phyloP scores from a whole-genome alignment of 2,113 vertebrate species.

The Labrus mixtus region DNA sequence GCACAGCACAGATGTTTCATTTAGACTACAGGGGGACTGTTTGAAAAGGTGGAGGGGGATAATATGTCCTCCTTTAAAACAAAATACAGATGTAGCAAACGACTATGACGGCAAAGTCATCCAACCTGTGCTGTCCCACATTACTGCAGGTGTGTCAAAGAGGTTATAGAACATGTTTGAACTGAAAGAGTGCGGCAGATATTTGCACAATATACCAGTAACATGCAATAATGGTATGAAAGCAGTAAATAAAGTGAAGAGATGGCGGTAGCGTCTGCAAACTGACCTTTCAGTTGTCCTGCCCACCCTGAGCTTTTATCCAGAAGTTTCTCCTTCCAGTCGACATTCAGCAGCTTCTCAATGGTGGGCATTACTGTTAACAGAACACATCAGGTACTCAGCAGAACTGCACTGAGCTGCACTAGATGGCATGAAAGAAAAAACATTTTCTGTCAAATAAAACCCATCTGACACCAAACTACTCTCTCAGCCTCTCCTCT shows the following conservation, averaged over 20 bases:
- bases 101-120: not conserved
- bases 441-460: conserved; percentile 40
- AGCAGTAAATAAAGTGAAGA: conserved; percentile 3
- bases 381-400: conserved; percentile 66
- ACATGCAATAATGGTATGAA: not conserved
- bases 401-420: conserved; percentile 13
- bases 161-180: not conserved
- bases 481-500: conserved; percentile 54
- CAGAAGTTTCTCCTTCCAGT: conserved; percentile 94
- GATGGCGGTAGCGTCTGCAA: conserved; percentile 29
- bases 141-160: not conserved
- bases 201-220: not conserved
- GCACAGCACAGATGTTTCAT: too few species aligned
- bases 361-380: conserved; percentile 92
- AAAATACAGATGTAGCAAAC: not conserved
- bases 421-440: conserved; percentile 33
- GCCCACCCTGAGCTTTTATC: conserved; percentile 82
- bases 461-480: conserved; percentile 53
- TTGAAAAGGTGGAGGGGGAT: too few species aligned
- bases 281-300: conserved; percentile 92
- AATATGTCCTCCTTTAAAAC: too few species aligned
- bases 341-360: conserved; percentile 92
- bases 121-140: not conserved
- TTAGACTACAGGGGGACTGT: too few species aligned
- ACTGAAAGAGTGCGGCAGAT: not conserved